Conservation (phyloP, 1,140 invertebrate genomes). For the Neodiprion pinetum region DNA sequence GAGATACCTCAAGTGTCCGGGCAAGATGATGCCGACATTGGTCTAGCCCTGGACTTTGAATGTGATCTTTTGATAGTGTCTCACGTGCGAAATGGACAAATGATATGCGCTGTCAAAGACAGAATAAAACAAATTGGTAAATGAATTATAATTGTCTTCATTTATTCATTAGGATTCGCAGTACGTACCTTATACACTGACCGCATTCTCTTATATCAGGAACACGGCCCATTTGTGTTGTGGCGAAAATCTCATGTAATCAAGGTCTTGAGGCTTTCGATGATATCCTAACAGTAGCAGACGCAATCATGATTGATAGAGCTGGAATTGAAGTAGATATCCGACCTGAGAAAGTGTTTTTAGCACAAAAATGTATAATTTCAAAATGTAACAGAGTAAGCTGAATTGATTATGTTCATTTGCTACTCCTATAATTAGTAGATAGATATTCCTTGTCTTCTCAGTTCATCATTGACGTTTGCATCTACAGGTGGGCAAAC, state of each 20-base stretch:
- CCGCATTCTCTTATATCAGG: conserved; percentile 19
- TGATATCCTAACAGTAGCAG: conserved; percentile 66
- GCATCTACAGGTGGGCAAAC: conserved; percentile 59
- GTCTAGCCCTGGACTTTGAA: conserved; percentile 30
- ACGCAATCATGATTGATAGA: conserved; percentile 72
- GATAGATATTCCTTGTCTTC: too few species aligned
- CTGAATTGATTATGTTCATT: not conserved
- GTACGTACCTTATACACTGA: too few species aligned
- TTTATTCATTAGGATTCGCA: too few species aligned
- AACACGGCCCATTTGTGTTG: conserved; percentile 26
- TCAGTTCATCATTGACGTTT: too few species aligned
- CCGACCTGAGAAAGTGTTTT: conserved; percentile 74
- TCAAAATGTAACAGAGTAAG: conserved; percentile 55
- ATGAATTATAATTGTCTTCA: not conserved
- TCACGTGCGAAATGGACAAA: conserved; percentile 27
- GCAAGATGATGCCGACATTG: conserved; percentile 27
- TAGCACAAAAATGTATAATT: conserved; percentile 76
- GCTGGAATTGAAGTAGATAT: conserved; percentile 72
- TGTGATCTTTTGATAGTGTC: conserved; percentile 35
- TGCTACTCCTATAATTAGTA: not conserved
- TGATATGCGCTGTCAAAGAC: conserved; percentile 28
- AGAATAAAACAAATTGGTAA: conserved; percentile 26
- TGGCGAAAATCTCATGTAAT: conserved; percentile 68
- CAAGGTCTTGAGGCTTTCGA: conserved; percentile 68
- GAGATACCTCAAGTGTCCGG: conserved; percentile 28